Evolutionary conservation across 1,140 invertebrate species (phyloP).

Genomic region (Megalopta genalis): DNA sequence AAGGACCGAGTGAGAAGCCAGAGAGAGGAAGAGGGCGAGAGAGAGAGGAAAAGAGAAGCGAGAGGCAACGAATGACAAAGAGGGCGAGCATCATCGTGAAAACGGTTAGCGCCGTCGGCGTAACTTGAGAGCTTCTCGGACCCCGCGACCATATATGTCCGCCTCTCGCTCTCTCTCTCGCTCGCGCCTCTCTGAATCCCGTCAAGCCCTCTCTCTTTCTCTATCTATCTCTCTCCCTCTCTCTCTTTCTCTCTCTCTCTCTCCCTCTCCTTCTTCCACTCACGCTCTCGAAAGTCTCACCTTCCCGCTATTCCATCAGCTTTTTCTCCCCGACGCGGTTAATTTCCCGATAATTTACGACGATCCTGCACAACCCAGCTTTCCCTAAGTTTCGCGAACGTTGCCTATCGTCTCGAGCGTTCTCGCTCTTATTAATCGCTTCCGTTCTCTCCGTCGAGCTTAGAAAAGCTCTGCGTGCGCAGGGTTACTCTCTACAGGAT

Average conservation of each 20-base stretch:
- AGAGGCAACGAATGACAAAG: conserved; percentile 24
- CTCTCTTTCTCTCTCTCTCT: conserved; percentile 61
- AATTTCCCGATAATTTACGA: conserved; percentile 20
- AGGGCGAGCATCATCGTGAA: conserved; percentile 67
- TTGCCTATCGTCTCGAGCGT: too few relatives aligned
- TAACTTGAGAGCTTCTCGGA: conserved; percentile 78
- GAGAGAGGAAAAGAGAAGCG: conserved; percentile 5
- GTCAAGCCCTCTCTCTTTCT: conserved; percentile 58
- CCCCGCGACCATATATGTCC: conserved; percentile 80
- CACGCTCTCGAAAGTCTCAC: background rate
- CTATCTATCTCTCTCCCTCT: conserved; percentile 76
- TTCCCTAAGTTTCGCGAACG: too few relatives aligned
- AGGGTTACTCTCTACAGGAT: too few relatives aligned
- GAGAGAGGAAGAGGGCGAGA: background rate
- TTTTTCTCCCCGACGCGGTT: background rate
- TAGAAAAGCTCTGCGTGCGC: too few relatives aligned
- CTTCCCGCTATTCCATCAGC: background rate
- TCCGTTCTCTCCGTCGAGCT: too few relatives aligned
- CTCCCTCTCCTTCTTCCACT: conserved; percentile 51
- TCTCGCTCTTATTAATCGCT: too few relatives aligned
- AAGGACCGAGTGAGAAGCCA: conserved; percentile 10
- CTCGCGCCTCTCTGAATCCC: conserved; percentile 40
- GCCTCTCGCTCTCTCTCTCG: conserved; percentile 65
- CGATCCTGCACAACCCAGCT: too few relatives aligned
- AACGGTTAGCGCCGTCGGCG: conserved; percentile 75